Conservation (phyloP, 2,113 vertebrate species). For the Pelvicachromis taeniatus region DNA sequence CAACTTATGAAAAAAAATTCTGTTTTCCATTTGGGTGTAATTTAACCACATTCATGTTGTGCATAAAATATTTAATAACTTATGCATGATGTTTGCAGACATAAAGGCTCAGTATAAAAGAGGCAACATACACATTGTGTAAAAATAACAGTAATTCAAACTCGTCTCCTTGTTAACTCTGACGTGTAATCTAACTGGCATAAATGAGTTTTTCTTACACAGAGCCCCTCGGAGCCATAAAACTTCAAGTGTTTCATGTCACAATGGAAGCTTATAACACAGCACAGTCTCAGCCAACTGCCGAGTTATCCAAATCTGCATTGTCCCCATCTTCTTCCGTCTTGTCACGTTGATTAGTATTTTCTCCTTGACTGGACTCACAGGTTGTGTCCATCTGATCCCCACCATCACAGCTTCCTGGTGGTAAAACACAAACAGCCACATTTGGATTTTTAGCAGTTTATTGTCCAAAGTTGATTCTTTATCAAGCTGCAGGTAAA, state of each 20-base stretch:
- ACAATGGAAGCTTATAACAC: not conserved
- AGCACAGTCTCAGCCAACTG: not conserved
- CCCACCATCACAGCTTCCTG: constrained; percentile 71
- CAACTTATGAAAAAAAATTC: not conserved
- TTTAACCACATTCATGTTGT: not conserved
- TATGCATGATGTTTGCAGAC: not conserved
- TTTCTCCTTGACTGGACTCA: constrained; percentile 68
- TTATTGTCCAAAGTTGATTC: not conserved
- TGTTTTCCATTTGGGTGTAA: not conserved
- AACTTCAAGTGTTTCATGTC: not conserved
- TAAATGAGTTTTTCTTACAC: not conserved
- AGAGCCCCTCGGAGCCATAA: not conserved
- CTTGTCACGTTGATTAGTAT: not conserved
- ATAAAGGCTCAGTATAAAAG: not conserved
- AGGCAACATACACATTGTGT: not conserved
- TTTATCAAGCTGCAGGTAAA: not conserved
- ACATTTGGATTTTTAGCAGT: not conserved
- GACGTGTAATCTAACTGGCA: not conserved
- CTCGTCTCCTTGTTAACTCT: not conserved
- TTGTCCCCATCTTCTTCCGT: constrained; percentile 18
- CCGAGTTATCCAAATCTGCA: not conserved
- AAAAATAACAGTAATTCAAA: not conserved
- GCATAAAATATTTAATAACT: not conserved
- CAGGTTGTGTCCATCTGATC: constrained; percentile 71
- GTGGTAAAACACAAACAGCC: not conserved